Evolutionary conservation across 2,888 invertebrate species (phyloP).

Genomic region (Cryptus armator): DNA sequence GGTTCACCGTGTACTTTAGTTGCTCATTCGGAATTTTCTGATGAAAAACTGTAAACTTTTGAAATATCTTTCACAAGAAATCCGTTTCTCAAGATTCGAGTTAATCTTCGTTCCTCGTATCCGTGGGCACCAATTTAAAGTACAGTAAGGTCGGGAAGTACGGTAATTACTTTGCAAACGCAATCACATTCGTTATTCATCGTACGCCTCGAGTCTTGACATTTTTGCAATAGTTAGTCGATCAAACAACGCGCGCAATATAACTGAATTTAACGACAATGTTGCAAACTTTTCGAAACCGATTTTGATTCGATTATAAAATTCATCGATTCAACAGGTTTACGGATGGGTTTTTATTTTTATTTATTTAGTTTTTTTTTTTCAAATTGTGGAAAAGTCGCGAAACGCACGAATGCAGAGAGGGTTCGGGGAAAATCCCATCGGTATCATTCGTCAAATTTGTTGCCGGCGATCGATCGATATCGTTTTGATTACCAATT

Average conservation of each 20-base stretch:
- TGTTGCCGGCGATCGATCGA: slow-evolving; percentile 25
- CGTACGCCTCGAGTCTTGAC: background rate
- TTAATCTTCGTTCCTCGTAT: background rate
- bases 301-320: slow-evolving; percentile 11
- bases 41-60: background rate
- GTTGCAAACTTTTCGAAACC: background rate
- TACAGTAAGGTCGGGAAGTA: background rate
- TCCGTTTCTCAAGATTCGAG: background rate
- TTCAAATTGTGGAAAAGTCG: background rate
- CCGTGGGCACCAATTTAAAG: background rate
- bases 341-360: slow-evolving; percentile 3
- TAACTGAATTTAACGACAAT: background rate
- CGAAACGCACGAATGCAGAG: background rate
- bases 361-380: background rate
- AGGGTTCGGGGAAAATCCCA: background rate
- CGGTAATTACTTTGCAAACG: slow-evolving; percentile 25
- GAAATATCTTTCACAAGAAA: background rate
- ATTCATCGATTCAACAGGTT: slow-evolving; percentile 10
- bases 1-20: background rate
- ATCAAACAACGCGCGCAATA: slow-evolving; percentile 6
- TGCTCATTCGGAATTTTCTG: background rate
- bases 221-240: slow-evolving; percentile 15
- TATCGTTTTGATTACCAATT: slow-evolving; percentile 47
- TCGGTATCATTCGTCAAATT: slow-evolving; percentile 10
- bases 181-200: slow-evolving; percentile 20